Base-by-base conservation (phyloP, 2,888 invertebrate species). In the Salpingus planirostris region DNA sequence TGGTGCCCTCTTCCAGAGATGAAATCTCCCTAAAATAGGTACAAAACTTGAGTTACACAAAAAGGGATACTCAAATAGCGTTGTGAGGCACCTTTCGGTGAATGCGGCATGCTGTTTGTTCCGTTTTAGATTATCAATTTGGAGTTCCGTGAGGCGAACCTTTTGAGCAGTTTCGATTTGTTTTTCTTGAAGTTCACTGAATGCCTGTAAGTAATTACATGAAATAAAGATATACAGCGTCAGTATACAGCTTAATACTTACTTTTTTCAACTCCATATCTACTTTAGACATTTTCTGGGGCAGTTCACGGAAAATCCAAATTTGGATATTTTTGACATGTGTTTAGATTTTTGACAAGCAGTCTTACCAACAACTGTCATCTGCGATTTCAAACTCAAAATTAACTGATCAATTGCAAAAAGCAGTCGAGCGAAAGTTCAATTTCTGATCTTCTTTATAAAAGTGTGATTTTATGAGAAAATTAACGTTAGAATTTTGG, bases 131-230 rank as follows among this genome's bases (percentile, higher is more conserved):
- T 73, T 71, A 24, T 79, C 78, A 42, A 87, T 80, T 66, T 89
- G 85, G 2, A 80, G 63, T 59, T 89, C 86, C 4, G 87, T 78
- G 33, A 86, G 62, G 52, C 80, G 76, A 37, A 90, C 68, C 65
- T 88, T 86, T 58, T 85, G 83, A 42, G 74, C 75, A 1, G 88
- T 86, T 52, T 84, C 82, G 13, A 84, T 69, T 74, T 84, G 80
- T 66, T 88, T 88, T 7, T 76, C 70, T 58, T 89, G 88, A 31
- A 90, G 67, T 51, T 89, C 87, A 30, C 74, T 66, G 59, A 91
- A 89, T 0, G 89, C 88, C 75, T 78, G 32, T 22, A 55, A 48
- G 10, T 25, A 5, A 23, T 23, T 11, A 23, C 5, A 10, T 23
- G 8, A 18, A 18, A 18, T 18, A 8, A 5, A 11, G 23, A 11